Conservation (phyloP, 2,888 invertebrate species). For the Patella depressa region DNA sequence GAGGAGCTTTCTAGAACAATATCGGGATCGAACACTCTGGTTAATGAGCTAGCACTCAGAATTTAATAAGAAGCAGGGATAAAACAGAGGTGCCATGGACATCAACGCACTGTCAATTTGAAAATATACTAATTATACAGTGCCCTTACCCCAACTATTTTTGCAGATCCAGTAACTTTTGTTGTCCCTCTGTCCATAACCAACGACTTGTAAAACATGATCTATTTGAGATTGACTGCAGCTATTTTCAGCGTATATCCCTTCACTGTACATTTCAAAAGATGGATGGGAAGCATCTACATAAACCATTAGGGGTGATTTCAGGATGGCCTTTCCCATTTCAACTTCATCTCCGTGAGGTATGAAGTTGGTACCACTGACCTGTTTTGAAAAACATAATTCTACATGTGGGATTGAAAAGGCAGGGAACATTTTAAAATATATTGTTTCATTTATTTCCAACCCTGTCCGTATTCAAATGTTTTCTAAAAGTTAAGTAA, state of each 20-base stretch:
- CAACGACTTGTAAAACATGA: conserved; percentile 31
- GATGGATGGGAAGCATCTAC: conserved; percentile 52
- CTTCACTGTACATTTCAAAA: conserved; percentile 41
- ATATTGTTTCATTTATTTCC: too few relatives aligned
- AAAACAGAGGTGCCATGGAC: too few relatives aligned
- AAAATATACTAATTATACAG: too few relatives aligned
- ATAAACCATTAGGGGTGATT: conserved; percentile 41
- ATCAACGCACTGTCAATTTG: not conserved
- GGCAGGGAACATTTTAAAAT: too few relatives aligned
- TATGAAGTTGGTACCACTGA: conserved; percentile 36
- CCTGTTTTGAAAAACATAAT: conserved; percentile 22
- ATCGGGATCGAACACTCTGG: too few relatives aligned
- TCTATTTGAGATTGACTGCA: conserved; percentile 22
- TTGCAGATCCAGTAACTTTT: conserved; percentile 32
- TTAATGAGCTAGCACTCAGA: too few relatives aligned
- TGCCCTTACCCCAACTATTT: conserved; percentile 30
- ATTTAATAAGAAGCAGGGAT: too few relatives aligned
- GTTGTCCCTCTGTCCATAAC: conserved; percentile 24
- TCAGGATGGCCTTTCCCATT: conserved; percentile 37
- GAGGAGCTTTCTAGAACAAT: too few relatives aligned
- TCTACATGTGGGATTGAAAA: too few relatives aligned
- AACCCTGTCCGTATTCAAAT: too few relatives aligned
- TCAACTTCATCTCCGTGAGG: conserved; percentile 39
- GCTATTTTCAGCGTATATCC: conserved; percentile 22
- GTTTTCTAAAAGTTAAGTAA: too few relatives aligned